Evolutionary conservation across 53 echinoderm and acorn worm genomes (phyloP), one percentile per base, ranked within the genome.

Genomic region (Crossaster papposus): DNA sequence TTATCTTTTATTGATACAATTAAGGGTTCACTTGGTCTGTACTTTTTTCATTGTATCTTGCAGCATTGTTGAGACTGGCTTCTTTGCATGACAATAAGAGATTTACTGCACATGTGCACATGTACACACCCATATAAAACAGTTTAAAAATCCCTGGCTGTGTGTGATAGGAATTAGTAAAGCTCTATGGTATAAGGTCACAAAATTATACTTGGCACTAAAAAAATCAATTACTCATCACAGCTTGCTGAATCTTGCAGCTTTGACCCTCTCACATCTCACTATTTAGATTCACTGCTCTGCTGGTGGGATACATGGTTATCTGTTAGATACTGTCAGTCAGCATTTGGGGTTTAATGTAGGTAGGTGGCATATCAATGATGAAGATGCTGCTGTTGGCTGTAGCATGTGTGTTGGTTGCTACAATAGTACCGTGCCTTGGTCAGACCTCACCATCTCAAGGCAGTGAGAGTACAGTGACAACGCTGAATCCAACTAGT

Each of bases 341-440:
- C 28, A 0, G 11, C n/a, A 24, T 4, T 26, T n/a, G 68, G 6
- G 28, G n/a, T 68, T 23, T 4, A n/a, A 14, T 23, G 68, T 20
- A 28, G 9, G 22, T 2, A 3, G 4, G 28, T 28, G 3, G 68
- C 68, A 23, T 18, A 4, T 2, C 17, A 23, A 1, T 68, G 68
- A n/a, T 68, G 4, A 77, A 63, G 32, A 88, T 88, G 88, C 18
- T 88, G 11, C 37, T 64, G 44, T 35, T 51, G 33, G 74, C 85
- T 72, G 12, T 85, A 22, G 20, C 50, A 37, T 72, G 73, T 55
- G 4, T 85, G 72, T 17, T 85, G 53, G 72, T 85, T 8, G 30
- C 74, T 24, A 44, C n/a, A n/a, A n/a, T n/a, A n/a, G n/a, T n/a
- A 23, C 76, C 87, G 62, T 87, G 87, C 28, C 20, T 55, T 36